Evolutionary conservation across 1,140 invertebrate species (phyloP).

Genomic region (Whitmania pigra): DNA sequence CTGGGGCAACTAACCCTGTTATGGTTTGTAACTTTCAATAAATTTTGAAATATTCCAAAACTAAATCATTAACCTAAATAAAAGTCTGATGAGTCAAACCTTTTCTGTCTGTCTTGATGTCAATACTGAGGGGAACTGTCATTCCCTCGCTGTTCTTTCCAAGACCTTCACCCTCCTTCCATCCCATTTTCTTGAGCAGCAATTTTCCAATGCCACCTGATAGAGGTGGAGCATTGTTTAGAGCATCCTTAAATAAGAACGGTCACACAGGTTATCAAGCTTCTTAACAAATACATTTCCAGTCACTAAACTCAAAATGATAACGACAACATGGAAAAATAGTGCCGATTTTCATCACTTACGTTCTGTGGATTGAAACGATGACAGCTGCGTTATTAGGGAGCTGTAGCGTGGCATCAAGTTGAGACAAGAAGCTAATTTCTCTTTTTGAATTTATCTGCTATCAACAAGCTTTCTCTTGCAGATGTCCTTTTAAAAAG

Average conservation of each 20-base stretch:
- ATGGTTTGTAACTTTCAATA: background rate
- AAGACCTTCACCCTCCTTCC: slow-evolving; percentile 84
- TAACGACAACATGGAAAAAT: no score
- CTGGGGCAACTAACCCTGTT: slow-evolving; percentile 9
- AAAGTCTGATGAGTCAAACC: slow-evolving; percentile 42
- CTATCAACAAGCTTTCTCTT: no score
- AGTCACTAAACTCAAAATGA: no score
- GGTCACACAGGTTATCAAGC: background rate
- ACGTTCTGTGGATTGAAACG: no score
- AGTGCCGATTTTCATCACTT: no score
- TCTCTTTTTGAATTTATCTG: no score
- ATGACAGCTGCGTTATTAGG: no score
- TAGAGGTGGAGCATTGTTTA: slow-evolving; percentile 68
- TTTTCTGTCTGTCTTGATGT: slow-evolving; percentile 85
- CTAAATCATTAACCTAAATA: background rate
- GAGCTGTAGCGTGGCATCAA: no score
- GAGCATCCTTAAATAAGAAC: slow-evolving; percentile 57
- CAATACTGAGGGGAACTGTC: slow-evolving; percentile 70
- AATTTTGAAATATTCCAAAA: background rate
- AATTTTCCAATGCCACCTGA: slow-evolving; percentile 87
- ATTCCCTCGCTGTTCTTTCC: slow-evolving; percentile 85
- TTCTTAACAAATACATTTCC: no score
- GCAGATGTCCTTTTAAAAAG: no score
- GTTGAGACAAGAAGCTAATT: no score
- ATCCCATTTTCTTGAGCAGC: slow-evolving; percentile 92